These are phyloP conservation scores for Phyto melanocephala DNA, from an alignment of 2,888 invertebrate species.

Conservation along the genomic window DNA sequence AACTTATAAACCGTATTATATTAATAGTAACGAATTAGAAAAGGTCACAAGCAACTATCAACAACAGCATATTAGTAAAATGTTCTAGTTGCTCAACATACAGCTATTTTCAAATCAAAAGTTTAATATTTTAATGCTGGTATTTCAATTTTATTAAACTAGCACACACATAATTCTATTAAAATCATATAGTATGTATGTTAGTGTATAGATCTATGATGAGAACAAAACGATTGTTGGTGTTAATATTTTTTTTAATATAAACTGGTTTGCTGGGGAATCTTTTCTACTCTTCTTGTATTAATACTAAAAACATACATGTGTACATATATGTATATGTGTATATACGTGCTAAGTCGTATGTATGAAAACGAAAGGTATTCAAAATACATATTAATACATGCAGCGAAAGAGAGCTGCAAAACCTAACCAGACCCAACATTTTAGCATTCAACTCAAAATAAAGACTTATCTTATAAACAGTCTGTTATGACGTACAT, in stretches of 20 bases:
- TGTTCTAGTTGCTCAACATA: too few relatives aligned
- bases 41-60: too few relatives aligned
- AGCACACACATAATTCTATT: too few relatives aligned
- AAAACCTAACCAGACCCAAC: constrained; percentile 63
- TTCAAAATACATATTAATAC: constrained; percentile 21
- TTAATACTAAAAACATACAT: not conserved
- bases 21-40: too few relatives aligned
- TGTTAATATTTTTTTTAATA: not conserved
- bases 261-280: constrained; percentile 38
- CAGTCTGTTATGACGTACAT: constrained; percentile 13
- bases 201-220: too few relatives aligned
- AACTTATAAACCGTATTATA: too few relatives aligned
- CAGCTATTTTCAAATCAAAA: too few relatives aligned
- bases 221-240: too few relatives aligned
- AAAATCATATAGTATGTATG: too few relatives aligned
- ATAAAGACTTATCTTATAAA: constrained; percentile 20
- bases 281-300: constrained; percentile 12
- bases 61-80: too few relatives aligned
- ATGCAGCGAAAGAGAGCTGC: constrained; percentile 53
- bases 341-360: not conserved
- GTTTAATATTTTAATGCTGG: too few relatives aligned
- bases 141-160: too few relatives aligned
- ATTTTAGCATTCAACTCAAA: constrained; percentile 49
- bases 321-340: not conserved
- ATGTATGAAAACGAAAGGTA: constrained; percentile 47